phyloP scores from a whole-genome alignment of 2,888 invertebrate genomes.

The Trachelus stipa region DNA sequence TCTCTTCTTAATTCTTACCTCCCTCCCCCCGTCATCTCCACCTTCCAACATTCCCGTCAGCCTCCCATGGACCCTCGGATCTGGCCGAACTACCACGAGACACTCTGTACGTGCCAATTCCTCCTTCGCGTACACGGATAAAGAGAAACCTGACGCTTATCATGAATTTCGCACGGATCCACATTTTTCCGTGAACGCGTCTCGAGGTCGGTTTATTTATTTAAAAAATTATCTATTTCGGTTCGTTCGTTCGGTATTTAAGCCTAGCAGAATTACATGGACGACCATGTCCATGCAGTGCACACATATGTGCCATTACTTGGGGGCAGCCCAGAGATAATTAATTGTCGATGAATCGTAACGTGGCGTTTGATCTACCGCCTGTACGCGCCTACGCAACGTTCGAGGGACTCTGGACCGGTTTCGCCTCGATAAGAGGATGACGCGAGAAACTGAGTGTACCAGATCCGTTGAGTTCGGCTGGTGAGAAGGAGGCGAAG shows the following conservation, averaged over 20 bases:
- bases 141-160: background rate
- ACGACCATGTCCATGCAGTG: background rate
- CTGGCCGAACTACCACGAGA: background rate
- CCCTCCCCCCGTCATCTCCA: background rate
- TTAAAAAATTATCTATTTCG: background rate
- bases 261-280: background rate
- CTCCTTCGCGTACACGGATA: background rate
- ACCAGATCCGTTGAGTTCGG: constrained; percentile 35
- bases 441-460: constrained; percentile 50
- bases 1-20: background rate
- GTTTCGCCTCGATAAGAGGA: constrained; percentile 48
- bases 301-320: background rate
- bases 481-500: constrained; percentile 11
- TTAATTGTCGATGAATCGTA: constrained; percentile 3
- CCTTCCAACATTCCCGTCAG: background rate
- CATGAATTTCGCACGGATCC: background rate
- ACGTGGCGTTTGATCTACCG: constrained; percentile 6
- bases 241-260: no score
- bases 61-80: background rate
- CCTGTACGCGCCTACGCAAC: background rate
- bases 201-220: background rate
- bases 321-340: background rate
- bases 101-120: background rate
- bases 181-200: background rate
- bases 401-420: constrained; percentile 32